A percentile compares a stretch with the other conserved stretches of the same genome.
Evolutionary conservation across 1,140 invertebrate genomes (phyloP).

Genomic region (Drosophila carrolli): DNA sequence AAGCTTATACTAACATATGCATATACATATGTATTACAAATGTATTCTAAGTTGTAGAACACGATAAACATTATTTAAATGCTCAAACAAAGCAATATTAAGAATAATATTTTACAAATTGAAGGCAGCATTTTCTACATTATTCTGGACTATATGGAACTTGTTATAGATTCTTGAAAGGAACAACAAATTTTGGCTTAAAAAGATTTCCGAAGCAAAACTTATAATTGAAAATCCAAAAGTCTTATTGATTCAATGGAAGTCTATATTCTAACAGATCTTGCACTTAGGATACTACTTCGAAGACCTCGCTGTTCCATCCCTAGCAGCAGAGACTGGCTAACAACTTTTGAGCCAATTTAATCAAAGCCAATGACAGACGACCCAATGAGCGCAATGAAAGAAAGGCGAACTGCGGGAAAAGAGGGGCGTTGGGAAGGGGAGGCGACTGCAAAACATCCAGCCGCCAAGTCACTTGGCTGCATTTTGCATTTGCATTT

Average conservation of each 20-base stretch:
- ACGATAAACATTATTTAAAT: no score
- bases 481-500: conserved; percentile 73
- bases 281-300: background rate
- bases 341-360: conserved; percentile 77
- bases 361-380: conserved; percentile 78
- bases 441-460: conserved; percentile 13
- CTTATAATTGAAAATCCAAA: no score
- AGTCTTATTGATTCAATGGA: background rate
- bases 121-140: no score
- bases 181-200: background rate
- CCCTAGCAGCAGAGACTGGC: conserved; percentile 39
- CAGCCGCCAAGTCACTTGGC: conserved; percentile 51
- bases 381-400: conserved; percentile 60
- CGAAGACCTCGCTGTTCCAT: conserved; percentile 2
- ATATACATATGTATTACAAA: no score
- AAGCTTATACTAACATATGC: no score
- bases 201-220: background rate
- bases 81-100: no score
- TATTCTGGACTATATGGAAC: no score
- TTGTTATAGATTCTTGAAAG: no score
- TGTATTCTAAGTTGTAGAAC: no score
- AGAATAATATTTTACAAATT: no score
- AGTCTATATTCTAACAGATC: background rate
- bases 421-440: background rate
- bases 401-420: conserved; percentile 46